These are phyloP conservation scores for chimpanzee (Pan troglodytes) DNA, from an alignment of 2,113 vertebrate species.

Conservation along the genomic window NHGRI_mPanTro3-v2.1_pri NC_072407.2:89438001-89438500, in stretches of 20 bases:
- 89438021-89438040: not conserved
- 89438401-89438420: not conserved
- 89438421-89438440: not conserved
- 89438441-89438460: not conserved
- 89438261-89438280: constrained; percentile 41
- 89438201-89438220: constrained; percentile 15
- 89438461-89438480: not conserved
- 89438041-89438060: not conserved
- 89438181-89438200: constrained; percentile 39
- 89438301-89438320: constrained; percentile 26
- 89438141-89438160: not conserved
- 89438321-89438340: not conserved
- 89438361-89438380: constrained; percentile 3
- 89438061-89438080: not conserved
- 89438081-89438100: constrained; percentile 34
- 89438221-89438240: not conserved
- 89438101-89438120: constrained; percentile 10
- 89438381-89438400: not conserved
- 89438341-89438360: not conserved
- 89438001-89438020: constrained; percentile 52
- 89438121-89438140: not conserved
- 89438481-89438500: not conserved
- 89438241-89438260: constrained; percentile 17
- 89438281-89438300: not conserved
- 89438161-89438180: constrained; percentile 21